Evolutionary conservation across 2,888 invertebrate species (phyloP), one percentile per base, ranked within the genome.

Genomic region (Andrena flavipes): DNA sequence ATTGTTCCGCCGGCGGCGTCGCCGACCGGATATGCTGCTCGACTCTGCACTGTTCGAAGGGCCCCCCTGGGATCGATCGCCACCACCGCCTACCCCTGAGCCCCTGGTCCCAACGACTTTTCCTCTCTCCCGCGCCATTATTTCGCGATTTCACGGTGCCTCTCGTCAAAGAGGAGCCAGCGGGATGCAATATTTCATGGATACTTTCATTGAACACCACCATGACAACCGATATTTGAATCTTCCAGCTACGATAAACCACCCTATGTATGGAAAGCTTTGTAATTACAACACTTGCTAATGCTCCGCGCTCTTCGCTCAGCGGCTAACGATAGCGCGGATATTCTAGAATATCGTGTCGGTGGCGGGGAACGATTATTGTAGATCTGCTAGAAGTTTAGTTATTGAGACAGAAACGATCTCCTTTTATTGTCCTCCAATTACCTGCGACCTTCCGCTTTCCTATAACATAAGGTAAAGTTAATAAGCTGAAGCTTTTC

Each of bases 21-120:
- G 76, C 64, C 75, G 79, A 78, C 62, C 87, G 83, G 83, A 88
- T 88, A 86, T 82, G 84, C 77, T 84, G 76, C 80, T 79, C 84
- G 85, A 76, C 71, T 80, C 76, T 74, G 76, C 33, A 26, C 67
- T 67, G 81, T 79, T 77, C 84, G 84, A 82, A 84, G 77, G 79
- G 54, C 64, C 83, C 73, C 68, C 35, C 48, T 64, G 76, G 69
- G 56, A 87, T 83, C 87, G 84, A 87, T 84, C 74, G 59, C 10
- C 8, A 4, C 56, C 54, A 10, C 48, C 8, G 30, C 26, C 60
- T 51, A 16, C 49, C 67, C n/a, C 65, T 48, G 70, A 71, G 33
- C 42, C 30, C 26, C 30, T 10, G 60, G 6, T 26, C 60, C 59
- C 64, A 10, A 20, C 29, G 30, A 30, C 64, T 33, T 72, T 59